These are phyloP conservation scores for Glomeris maerens DNA, from an alignment of 1,140 invertebrate genomes.

Conservation along the genomic window DNA sequence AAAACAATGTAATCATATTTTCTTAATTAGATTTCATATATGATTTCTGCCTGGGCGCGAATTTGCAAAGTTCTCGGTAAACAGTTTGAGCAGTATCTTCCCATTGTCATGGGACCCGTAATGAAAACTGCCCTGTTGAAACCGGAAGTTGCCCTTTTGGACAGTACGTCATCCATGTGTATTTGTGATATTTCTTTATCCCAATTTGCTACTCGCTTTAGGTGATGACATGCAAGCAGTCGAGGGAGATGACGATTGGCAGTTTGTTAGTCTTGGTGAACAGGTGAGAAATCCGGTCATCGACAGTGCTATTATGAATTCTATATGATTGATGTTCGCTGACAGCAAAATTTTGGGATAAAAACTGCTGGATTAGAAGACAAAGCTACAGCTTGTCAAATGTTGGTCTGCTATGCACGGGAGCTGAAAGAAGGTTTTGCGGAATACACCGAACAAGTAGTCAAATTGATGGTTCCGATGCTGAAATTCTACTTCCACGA, in stretches of 20 bases:
- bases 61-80: conserved; percentile 94
- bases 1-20: neutral
- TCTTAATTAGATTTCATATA: conserved; percentile 52
- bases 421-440: conserved; percentile 94
- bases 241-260: conserved; percentile 88
- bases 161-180: conserved; percentile 41
- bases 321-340: conserved; percentile 6
- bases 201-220: conserved; percentile 17
- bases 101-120: conserved; percentile 93
- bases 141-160: conserved; percentile 90
- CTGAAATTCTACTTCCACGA: conserved; percentile 99
- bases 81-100: conserved; percentile 92
- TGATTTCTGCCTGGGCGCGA: conserved; percentile 96
- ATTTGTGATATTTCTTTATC: neutral
- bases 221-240: conserved; percentile 46
- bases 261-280: conserved; percentile 92
- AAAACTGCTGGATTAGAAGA: conserved; percentile 88
- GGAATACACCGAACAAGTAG: conserved; percentile 84
- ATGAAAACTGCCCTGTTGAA: conserved; percentile 89
- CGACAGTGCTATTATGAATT: neutral
- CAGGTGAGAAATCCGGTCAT: conserved; percentile 38
- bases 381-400: conserved; percentile 96
- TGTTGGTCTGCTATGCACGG: conserved; percentile 95
- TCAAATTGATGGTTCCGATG: conserved; percentile 89
- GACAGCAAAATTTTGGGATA: conserved; percentile 72